Percentiles rank a stretch among this genome's conserved stretches.
Evolutionary conservation across 1,140 invertebrate genomes (phyloP).

Genomic region (Argopecten irradians): DNA sequence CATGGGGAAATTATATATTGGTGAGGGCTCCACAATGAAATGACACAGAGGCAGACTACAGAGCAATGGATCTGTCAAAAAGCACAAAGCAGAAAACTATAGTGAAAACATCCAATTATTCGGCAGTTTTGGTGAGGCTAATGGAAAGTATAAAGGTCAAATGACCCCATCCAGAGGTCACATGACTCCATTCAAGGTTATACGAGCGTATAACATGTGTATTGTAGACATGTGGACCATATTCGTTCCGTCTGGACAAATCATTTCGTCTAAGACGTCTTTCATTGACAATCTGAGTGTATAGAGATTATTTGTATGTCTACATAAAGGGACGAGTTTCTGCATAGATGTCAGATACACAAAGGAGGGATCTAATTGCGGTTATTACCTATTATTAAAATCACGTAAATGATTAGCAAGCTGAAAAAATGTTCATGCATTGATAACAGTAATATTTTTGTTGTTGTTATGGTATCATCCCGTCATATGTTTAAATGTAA

Average conservation of each 20-base stretch:
- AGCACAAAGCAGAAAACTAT: not conserved
- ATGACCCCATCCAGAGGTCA: not conserved
- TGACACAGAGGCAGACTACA: not conserved
- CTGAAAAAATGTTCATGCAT: not conserved
- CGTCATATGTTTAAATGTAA: no score
- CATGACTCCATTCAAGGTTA: not conserved
- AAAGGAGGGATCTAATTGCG: not conserved
- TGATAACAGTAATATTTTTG: not conserved
- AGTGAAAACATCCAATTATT: slow-evolving; percentile 7
- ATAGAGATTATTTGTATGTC: not conserved
- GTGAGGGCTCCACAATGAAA: not conserved
- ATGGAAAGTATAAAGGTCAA: not conserved
- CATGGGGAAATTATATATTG: not conserved
- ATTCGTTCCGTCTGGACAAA: not conserved
- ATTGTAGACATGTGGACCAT: not conserved
- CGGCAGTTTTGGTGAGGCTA: not conserved
- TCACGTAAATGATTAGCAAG: not conserved
- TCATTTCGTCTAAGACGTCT: not conserved
- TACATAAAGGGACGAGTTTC: not conserved
- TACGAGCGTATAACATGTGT: not conserved
- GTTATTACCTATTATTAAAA: not conserved
- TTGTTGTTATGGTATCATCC: not conserved
- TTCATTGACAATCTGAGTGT: not conserved
- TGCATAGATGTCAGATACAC: not conserved
- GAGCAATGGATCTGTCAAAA: not conserved